Evolutionary conservation across 2,888 invertebrate genomes (phyloP), one percentile per base, ranked within the genome.

Genomic region (Emmelina monodactyla): DNA sequence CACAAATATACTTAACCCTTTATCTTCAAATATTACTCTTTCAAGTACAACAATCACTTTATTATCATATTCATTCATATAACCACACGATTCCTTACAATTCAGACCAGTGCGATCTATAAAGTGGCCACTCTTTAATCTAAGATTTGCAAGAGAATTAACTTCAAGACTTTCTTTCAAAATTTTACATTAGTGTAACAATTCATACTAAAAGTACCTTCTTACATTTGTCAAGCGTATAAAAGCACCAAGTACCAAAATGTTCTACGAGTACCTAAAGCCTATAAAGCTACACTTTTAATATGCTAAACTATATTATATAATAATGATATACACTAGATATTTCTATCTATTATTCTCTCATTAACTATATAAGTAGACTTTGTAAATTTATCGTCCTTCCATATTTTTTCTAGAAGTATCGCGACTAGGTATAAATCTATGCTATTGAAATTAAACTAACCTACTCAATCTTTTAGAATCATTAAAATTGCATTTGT

Each of bases 401-500:
- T 73, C 69, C 65, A 70, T 55, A 43, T 45, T 54, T 50, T 50
- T 48, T 25, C 25, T 25, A 25, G 25, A 10, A 19, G 19, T n/a
- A 22, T 5, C 22, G 22, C 16, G 22, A 10, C 13, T n/a, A 10
- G 19, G 9, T 15, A 14, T 10, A 31, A 9, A 15, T 15, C 10
- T 3, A 16, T 6, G 16, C 16, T 22, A 32, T 19, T 16, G 11
- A 3, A 22, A 34, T 28, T 32, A 32, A 38, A 30, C 12, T 35
- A 35, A 31, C 29, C 34, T 32, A 25, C n/a, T n/a, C n/a, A 11
- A 25, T 25, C 25, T 25, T 25, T 19, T 25, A 73, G 72, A 52
- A 60, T 56, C 75, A 73, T 72, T 54, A 70, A 65, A 61, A 55
- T 55, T 72, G 75, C 76, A 75, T 75, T 76, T 71, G 75, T 76